Evolutionary conservation across 2,113 vertebrate genomes (phyloP).

Genomic region (Clarias magur): DNA sequence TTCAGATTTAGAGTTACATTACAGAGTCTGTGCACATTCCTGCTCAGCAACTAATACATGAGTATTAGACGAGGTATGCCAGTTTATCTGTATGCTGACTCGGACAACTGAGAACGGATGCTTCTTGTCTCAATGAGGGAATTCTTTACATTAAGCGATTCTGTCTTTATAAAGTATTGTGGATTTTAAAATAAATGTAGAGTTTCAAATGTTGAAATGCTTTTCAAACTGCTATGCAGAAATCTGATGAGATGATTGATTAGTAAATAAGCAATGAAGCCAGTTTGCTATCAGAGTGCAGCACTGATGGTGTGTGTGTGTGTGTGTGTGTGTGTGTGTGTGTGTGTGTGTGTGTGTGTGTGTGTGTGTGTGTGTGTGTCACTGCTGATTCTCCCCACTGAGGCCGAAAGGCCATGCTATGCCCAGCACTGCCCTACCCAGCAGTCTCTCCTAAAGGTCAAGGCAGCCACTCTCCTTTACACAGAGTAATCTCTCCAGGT

Average conservation of each 20-base stretch:
- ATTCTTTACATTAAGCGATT: conserved; percentile 6
- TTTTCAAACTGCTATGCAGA: conserved; percentile 4
- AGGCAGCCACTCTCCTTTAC: conserved; percentile 45
- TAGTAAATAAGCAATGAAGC: conserved; percentile 9
- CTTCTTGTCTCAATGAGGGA: background rate
- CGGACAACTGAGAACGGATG: background rate
- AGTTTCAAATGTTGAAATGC: background rate
- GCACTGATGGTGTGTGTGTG: conserved; percentile 1
- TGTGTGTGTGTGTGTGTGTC: conserved; percentile 6
- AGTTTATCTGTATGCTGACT: background rate
- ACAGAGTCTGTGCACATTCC: too few species aligned
- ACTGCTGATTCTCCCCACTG: conserved; percentile 50
- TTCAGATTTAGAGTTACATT: too few species aligned
- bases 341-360: background rate
- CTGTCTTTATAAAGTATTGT: background rate
- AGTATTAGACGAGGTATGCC: background rate
- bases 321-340: background rate
- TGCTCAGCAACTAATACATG: background rate
- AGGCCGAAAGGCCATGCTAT: conserved; percentile 51
- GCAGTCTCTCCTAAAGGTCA: conserved; percentile 58
- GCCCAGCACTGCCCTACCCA: conserved; percentile 49
- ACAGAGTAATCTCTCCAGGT: conserved; percentile 57
- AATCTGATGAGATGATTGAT: background rate
- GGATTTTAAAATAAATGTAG: background rate
- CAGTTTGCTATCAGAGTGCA: conserved; percentile 11